Evolutionary conservation across 2,797 vertebrate species (phyloP).

Genomic region (Peromyscus nudipes): DNA sequence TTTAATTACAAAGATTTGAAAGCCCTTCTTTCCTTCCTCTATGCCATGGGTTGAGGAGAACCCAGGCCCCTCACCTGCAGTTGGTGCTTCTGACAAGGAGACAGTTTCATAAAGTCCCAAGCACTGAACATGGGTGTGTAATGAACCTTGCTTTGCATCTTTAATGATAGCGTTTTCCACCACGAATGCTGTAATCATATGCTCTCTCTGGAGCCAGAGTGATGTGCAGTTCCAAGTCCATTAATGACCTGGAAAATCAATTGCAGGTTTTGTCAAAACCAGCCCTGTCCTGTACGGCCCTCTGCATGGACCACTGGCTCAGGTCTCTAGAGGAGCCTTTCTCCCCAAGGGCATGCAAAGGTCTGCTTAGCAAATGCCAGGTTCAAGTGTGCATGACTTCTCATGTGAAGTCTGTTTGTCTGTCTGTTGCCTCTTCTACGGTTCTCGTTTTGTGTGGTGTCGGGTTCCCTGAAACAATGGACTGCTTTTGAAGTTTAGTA

Average conservation of each 20-base stretch:
- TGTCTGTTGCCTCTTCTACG: not conserved
- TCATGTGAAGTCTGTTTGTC: constrained; percentile 14
- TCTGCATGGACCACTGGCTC: not conserved
- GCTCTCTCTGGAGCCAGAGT: constrained; percentile 71
- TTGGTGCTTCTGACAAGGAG: constrained; percentile 67
- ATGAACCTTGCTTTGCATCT: constrained; percentile 74
- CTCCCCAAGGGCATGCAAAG: not conserved
- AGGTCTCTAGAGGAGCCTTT: not conserved
- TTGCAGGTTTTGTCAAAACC: constrained; percentile 60
- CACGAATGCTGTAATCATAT: constrained; percentile 51
- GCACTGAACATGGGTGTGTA: constrained; percentile 69
- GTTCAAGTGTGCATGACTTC: constrained; percentile 8
- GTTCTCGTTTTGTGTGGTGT: not conserved
- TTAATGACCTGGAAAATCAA: constrained; percentile 67
- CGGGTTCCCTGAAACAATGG: constrained; percentile 11
- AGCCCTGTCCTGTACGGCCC: not conserved
- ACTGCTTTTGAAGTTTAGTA: constrained; percentile 59
- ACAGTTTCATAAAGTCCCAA: constrained; percentile 69
- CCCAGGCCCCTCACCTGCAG: constrained; percentile 57
- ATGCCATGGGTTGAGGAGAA: not conserved
- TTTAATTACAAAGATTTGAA: constrained; percentile 37
- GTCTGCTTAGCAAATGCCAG: constrained; percentile 5
- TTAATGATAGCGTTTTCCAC: constrained; percentile 77
- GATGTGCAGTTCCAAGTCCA: constrained; percentile 57
- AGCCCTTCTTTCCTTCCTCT: not conserved